Evolutionary conservation across 2,113 vertebrate genomes (phyloP), one percentile per base, ranked within the genome.

Genomic region (Conger conger): DNA sequence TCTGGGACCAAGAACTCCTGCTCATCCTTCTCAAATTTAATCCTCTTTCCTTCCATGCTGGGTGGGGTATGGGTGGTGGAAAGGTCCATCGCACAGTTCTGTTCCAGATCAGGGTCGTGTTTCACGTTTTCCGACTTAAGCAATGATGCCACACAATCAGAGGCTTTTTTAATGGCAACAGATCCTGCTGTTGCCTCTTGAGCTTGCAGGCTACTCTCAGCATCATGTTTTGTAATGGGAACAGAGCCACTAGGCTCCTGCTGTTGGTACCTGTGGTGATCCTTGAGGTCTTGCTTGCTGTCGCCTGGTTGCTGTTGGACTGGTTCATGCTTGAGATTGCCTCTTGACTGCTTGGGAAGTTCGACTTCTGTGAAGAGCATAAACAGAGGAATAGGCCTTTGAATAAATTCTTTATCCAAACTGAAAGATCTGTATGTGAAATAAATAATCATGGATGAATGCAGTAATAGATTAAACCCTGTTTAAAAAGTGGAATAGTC

Each of bases 11-110:
- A 35, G 73, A 82, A 84, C 4, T 9, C 79, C 0, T 86, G 82
- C 2, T 90, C 92, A 2, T 82, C 36, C 83, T 76, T 83, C 82
- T 94, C 93, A 0, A 68, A 40, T 88, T 94, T 94, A 1, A 94
- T 84, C 0, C 83, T 76, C 79, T 80, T 91, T 60, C 57, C 38
- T 27, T 85, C 85, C 30, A 90, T 50, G 79, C 90, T 87, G 42
- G 91, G 87, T 38, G 91, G 86, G 0, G 83, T 27, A 3, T 90
- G 84, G 7, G 88, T 80, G 35, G 90, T 92, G 2, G 93, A 93
- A 9, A 94, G 91, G 82, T 93, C 92, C 4, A 94, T 90, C 0
- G 92, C 93, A 5, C 84, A 40, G 16, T 54, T 89, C n/a, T 91
- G 90, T 6, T 91, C 90, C 33, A 85, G 20, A 11, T 63, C 87